These are phyloP conservation scores for Alentia gelatinosa DNA, from an alignment of 2,888 invertebrate species.

Conservation along the genomic window DNA sequence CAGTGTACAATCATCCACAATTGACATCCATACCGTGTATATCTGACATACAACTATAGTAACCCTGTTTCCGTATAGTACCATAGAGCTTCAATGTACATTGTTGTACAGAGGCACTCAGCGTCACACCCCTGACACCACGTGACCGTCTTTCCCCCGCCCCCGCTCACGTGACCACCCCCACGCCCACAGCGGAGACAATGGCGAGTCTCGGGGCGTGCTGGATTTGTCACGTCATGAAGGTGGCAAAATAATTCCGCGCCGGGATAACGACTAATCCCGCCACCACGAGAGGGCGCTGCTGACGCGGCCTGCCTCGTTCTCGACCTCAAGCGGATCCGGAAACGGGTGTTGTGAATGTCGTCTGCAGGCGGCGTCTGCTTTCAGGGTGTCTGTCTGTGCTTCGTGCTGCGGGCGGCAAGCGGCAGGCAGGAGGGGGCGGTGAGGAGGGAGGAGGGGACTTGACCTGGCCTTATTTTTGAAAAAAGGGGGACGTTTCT, in stretches of 20 bases:
- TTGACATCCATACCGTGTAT: no score
- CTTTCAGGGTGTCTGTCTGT: background rate
- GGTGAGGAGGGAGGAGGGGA: no score
- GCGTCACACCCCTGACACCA: background rate
- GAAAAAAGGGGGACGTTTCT: background rate
- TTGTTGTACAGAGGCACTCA: no score
- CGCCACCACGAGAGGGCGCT: background rate
- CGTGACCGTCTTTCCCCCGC: background rate
- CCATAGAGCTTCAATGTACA: no score
- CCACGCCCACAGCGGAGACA: background rate
- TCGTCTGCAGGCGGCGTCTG: background rate
- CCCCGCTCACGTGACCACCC: background rate
- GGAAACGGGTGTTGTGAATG: background rate
- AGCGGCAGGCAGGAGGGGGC: no score
- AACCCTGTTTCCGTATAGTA: no score
- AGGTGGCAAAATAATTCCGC: background rate
- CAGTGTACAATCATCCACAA: no score
- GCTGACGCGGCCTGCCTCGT: background rate
- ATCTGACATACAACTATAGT: no score
- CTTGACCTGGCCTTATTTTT: constrained; percentile 4
- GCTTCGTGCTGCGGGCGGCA: no score
- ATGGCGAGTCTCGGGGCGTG: background rate
- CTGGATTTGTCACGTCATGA: constrained; percentile 6
- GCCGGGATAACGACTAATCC: constrained; percentile 2
- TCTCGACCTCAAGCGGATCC: background rate